Evolutionary conservation across 1,140 invertebrate genomes (phyloP).

Genomic region (Stenopsyche tienmushanensis): DNA sequence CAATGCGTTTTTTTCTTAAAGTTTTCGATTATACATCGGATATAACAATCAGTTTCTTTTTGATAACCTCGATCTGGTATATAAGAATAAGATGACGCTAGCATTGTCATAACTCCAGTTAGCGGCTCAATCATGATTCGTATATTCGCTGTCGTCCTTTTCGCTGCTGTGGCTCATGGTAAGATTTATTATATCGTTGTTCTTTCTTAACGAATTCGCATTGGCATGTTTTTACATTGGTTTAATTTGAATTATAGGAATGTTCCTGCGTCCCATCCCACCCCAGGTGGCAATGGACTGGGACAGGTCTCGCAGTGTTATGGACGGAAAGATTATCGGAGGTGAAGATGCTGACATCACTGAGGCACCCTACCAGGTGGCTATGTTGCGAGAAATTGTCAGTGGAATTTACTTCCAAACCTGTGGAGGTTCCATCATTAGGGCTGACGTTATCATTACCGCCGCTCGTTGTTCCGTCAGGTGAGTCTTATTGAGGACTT

Average conservation of each 20-base stretch:
- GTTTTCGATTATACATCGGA: too few species aligned
- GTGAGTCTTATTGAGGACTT: too few species aligned
- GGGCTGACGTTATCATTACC: conserved; percentile 52
- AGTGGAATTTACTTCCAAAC: conserved; percentile 42
- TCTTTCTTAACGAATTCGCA: too few species aligned
- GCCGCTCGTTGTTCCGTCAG: conserved; percentile 60
- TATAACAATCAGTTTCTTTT: too few species aligned
- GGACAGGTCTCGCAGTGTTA: conserved; percentile 17
- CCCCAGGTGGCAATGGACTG: conserved; percentile 13
- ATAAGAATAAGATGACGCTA: too few species aligned
- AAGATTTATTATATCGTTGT: neutral
- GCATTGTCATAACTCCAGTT: too few species aligned
- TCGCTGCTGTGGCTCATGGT: conserved; percentile 16
- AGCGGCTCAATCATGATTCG: conserved; percentile 21
- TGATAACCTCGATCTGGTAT: too few species aligned
- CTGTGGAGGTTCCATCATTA: conserved; percentile 60
- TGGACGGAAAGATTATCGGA: conserved; percentile 56
- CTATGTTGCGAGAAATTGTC: conserved; percentile 44
- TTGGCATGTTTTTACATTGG: too few species aligned
- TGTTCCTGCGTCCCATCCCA: neutral
- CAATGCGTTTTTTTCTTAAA: too few species aligned
- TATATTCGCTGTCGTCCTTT: conserved; percentile 6
- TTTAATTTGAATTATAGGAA: neutral
- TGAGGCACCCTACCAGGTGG: conserved; percentile 56
- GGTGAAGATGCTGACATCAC: conserved; percentile 50